Conservation (phyloP, 2,113 vertebrate species). For the Hassar affinis region DNA sequence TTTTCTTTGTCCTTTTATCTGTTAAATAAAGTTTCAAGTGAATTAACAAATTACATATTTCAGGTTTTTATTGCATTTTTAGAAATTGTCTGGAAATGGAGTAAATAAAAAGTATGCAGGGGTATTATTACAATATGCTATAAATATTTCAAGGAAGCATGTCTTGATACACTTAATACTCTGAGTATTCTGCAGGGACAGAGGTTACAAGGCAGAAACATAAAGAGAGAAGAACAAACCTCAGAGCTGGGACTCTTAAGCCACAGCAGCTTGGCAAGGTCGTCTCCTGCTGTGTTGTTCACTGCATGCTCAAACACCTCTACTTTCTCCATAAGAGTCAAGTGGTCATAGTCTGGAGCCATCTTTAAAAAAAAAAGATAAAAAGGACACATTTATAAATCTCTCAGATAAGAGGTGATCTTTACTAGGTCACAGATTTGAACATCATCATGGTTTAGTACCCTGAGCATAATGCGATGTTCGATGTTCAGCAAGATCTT, state of each 20-base stretch:
- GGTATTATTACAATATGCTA: neutral
- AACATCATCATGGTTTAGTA: constrained; percentile 53
- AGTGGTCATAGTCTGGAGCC: constrained; percentile 97
- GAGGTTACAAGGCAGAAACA: neutral
- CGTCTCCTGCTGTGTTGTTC: constrained; percentile 95
- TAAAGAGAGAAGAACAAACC: constrained; percentile 58
- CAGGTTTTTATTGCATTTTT: too few species aligned
- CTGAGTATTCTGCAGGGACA: neutral
- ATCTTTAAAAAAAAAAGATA: constrained; percentile 72
- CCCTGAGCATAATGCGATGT: constrained; percentile 97
- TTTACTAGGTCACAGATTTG: neutral
- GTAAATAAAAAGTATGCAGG: neutral
- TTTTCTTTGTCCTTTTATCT: too few species aligned
- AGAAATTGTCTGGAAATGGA: too few species aligned
- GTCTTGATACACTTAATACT: neutral
- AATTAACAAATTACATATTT: too few species aligned
- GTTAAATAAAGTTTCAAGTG: too few species aligned
- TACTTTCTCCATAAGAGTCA: constrained; percentile 98
- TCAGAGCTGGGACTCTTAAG: constrained; percentile 97
- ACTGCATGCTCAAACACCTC: constrained; percentile 98
- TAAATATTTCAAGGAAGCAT: neutral
- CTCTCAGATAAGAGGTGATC: neutral
- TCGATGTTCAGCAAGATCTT: constrained; percentile 99
- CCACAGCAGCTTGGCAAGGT: constrained; percentile 95
- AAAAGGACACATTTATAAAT: neutral